Evolutionary conservation across 2,888 invertebrate species (phyloP).

Genomic region (Pachydiplax longipennis): DNA sequence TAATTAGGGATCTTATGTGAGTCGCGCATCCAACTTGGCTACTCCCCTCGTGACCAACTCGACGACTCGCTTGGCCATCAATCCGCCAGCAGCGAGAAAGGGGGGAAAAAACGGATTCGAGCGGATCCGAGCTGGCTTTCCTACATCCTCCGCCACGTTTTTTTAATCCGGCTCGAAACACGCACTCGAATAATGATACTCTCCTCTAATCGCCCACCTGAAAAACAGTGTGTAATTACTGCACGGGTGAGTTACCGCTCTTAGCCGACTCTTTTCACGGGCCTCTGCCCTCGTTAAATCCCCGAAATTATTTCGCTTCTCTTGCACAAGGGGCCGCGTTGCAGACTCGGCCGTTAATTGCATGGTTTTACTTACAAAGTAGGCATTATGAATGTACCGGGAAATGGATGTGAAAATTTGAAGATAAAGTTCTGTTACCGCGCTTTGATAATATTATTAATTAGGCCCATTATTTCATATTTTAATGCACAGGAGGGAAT

Average conservation of each 20-base stretch:
- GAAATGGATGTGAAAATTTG: no score
- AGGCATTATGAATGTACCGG: no score
- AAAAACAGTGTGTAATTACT: neutral
- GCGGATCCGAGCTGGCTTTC: neutral
- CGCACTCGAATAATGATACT: neutral
- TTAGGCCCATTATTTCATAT: no score
- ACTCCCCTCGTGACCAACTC: neutral
- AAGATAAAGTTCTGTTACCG: neutral
- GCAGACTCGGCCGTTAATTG: neutral
- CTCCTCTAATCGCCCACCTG: neutral
- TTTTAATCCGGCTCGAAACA: neutral
- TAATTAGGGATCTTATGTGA: slow-evolving; percentile 5
- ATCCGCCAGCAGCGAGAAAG: neutral
- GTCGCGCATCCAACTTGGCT: neutral
- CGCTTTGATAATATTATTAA: neutral
- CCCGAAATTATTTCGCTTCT: neutral
- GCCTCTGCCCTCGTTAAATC: neutral
- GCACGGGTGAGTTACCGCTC: neutral
- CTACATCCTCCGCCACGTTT: neutral
- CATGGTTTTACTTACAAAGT: neutral
- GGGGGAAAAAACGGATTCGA: neutral
- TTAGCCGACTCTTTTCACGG: neutral
- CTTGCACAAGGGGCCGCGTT: neutral
- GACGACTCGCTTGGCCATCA: neutral
- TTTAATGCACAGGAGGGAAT: no score